Evolutionary conservation across 2,888 invertebrate genomes (phyloP).

Genomic region (Pseudanteris insignis): DNA sequence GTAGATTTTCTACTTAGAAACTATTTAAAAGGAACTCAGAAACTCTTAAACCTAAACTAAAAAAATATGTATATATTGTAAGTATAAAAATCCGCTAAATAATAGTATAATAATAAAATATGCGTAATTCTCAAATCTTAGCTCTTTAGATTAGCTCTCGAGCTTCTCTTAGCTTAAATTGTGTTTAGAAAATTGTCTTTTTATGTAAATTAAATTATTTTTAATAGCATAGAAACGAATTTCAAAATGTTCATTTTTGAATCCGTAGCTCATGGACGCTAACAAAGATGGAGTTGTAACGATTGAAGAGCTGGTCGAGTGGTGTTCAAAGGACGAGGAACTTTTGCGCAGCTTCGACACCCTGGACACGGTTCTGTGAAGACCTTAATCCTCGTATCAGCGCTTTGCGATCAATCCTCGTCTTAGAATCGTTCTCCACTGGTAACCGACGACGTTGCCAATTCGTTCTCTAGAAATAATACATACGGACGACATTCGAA

Average conservation of each 20-base stretch:
- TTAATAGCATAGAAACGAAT: neutral
- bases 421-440: slow-evolving; percentile 4
- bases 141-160: too few relatives aligned
- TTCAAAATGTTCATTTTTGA: slow-evolving; percentile 11
- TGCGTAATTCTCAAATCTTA: too few relatives aligned
- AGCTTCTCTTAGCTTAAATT: too few relatives aligned
- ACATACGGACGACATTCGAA: slow-evolving; percentile 1
- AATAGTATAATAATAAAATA: too few relatives aligned
- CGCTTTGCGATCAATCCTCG: slow-evolving; percentile 3
- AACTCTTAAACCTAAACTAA: too few relatives aligned
- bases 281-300: slow-evolving; percentile 84
- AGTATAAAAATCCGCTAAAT: too few relatives aligned
- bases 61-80: too few relatives aligned
- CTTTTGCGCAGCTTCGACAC: slow-evolving; percentile 76
- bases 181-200: neutral
- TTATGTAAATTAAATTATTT: neutral
- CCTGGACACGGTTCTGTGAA: slow-evolving; percentile 81
- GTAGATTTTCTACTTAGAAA: too few relatives aligned
- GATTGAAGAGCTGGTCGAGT: slow-evolving; percentile 81
- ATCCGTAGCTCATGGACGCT: slow-evolving; percentile 79
- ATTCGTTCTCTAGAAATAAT: slow-evolving; percentile 15
- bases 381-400: slow-evolving; percentile 28
- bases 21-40: too few relatives aligned
- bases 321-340: slow-evolving; percentile 79
- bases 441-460: slow-evolving; percentile 6